Evolutionary conservation across 2,797 vertebrate species (phyloP), one percentile per base, ranked within the genome.

Genomic region (Neoniphon sammara): DNA sequence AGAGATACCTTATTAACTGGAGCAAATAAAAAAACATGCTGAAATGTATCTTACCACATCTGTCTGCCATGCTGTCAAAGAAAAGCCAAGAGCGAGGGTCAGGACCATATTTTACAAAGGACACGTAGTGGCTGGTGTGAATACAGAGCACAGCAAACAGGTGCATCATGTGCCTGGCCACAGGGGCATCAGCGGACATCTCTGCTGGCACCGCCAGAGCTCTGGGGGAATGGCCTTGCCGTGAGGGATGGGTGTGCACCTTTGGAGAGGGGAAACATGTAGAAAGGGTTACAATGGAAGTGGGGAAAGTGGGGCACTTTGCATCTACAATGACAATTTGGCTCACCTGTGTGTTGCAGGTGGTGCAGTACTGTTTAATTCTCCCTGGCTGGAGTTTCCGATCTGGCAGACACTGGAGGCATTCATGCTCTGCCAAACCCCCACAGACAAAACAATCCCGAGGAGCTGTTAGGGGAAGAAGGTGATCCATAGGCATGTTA

Each of bases 61-160:
- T 87, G 85, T 95, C 94, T 27, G 95, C 94, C 95, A 96, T 96
- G 88, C 95, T 94, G 89, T 96, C 94, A 65, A 95, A 96, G 82
- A 95, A 96, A 39, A 96, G 83, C 95, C 95, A 95, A n/a, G 95
- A 94, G 23, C 75, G 79, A 36, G 89, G 78, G 44, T 87, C 85
- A 1, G 93, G 60, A 42, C 94, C 91, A 0, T 90, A 95, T 81
- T 95, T 95, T n/a, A 95, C 93, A 69, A 95, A 96, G 59, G 94
- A 94, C 61, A 96, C 94, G 4, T 95, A 96, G 85, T 96, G 95
- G 75, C 94, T 96, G 74, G 94, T 96, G 34, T 94, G 90, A 84
- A 96, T 96, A 82, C 95, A 96, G 55, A 96, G 93, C 47, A 95
- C 94, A 1, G 94, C 95, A 77, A 95, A 94, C 61, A 96, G 88